These are phyloP conservation scores for Penaeus chinensis DNA, from an alignment of 1,140 invertebrate genomes.

Conservation along the genomic window DNA sequence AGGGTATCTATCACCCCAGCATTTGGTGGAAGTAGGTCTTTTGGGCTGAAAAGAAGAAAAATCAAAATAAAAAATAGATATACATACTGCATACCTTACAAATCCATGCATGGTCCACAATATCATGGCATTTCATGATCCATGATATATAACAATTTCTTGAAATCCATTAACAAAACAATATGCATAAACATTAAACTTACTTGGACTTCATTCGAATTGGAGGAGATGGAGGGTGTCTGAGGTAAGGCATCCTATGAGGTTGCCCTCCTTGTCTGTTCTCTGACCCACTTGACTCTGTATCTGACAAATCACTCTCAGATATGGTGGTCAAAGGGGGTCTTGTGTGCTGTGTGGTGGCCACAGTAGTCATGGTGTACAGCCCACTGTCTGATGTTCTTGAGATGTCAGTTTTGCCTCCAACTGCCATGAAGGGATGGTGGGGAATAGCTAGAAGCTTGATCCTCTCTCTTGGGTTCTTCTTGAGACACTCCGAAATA, in stretches of 20 bases:
- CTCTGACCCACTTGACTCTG: constrained; percentile 9
- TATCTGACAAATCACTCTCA: constrained; percentile 26
- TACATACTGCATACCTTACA: neutral
- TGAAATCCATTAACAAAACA: no score
- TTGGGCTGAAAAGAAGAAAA: constrained; percentile 42
- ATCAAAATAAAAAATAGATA: neutral
- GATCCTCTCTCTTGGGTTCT: constrained; percentile 88
- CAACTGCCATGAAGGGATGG: constrained; percentile 80
- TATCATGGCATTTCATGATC: neutral
- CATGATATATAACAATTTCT: neutral
- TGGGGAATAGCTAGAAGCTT: constrained; percentile 79
- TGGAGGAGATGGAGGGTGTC: constrained; percentile 44
- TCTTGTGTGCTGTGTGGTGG: constrained; percentile 37
- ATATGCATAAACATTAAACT: neutral
- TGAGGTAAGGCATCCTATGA: constrained; percentile 13
- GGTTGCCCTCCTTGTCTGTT: neutral
- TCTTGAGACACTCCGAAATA: constrained; percentile 84
- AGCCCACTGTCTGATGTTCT: constrained; percentile 56
- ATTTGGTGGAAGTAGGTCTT: constrained; percentile 50
- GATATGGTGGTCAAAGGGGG: constrained; percentile 35
- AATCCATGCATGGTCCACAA: neutral
- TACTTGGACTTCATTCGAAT: constrained; percentile 52
- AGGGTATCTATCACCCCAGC: constrained; percentile 44
- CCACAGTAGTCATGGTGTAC: constrained; percentile 53
- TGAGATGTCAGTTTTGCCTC: constrained; percentile 30